Base-by-base conservation (phyloP, 2,113 vertebrate genomes). In the Pterocles orientalis region DNA sequence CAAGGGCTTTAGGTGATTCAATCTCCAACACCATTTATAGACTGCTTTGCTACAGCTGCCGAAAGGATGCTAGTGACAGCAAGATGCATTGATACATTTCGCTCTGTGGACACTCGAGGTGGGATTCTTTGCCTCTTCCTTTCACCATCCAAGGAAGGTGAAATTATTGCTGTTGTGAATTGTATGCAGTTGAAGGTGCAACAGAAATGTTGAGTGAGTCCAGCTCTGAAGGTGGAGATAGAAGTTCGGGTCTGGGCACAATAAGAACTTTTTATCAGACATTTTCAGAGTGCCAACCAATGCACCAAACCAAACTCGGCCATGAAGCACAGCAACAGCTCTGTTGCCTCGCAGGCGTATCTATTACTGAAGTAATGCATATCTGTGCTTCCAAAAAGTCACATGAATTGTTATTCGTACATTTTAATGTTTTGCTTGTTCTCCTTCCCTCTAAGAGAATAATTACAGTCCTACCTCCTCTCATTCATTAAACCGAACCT, bases 401-500 rank as follows among this genome's bases (percentile, higher is more conserved):
- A 51, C 61, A 11, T 4, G 24, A 47, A 15, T 8, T 29, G 23
- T 3, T 13, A 3, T 10, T 28, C 68, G 43, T 33, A 64, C 1
- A 1, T 56, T 81, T 72, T 21, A 68, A 53, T 23, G 31, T 71
- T 69, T 84, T 64, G 12, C 69, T 86, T 93, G 29, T 53, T 92
- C 57, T 56, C 6, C 64, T 84, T 92, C 47, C 29, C 47, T 91
- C 54, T 57, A 34, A 77, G 62, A 85, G 36, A 56, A 41, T 69
- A 66, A 89, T 94, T 87, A 91, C 0, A 14, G 45, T 56, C 18
- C 33, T 76, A 26, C 65, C 65, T 65, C 54, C 62, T 58, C 91
- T 72, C 86, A 66, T 94, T 96, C 75, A 72, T 89, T 87, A 69
- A 85, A 84, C 45, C 50, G 43, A 89, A 50, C 70, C 62, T 58